Evolutionary conservation across 2,888 invertebrate genomes (phyloP).

Genomic region (Orchestes rusci): DNA sequence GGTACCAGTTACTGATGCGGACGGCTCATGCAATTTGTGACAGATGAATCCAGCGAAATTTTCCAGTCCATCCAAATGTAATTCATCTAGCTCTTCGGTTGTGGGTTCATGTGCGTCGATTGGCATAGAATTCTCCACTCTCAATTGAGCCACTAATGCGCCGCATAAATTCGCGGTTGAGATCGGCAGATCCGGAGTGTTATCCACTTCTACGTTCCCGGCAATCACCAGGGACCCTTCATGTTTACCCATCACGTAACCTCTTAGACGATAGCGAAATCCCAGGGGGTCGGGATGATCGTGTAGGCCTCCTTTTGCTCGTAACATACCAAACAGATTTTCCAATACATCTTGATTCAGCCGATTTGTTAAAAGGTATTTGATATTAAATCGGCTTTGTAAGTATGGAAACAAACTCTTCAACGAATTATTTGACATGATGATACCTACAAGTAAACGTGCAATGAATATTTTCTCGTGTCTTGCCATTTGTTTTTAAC

Average conservation of each 20-base stretch:
- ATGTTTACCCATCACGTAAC: conserved; percentile 26
- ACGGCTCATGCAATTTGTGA: not conserved
- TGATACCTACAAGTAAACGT: conserved; percentile 6
- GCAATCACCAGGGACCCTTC: conserved; percentile 8
- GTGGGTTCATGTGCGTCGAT: too few species aligned
- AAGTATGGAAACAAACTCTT: conserved; percentile 7
- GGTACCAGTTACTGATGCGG: not conserved
- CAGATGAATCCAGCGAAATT: not conserved
- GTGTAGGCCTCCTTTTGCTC: conserved; percentile 23
- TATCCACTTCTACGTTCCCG: conserved; percentile 17
- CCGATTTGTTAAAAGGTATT: conserved; percentile 26
- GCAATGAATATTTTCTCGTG: too few species aligned
- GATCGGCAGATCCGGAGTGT: conserved; percentile 18
- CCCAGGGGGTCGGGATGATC: conserved; percentile 26
- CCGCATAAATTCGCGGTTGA: too few species aligned
- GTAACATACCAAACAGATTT: conserved; percentile 25
- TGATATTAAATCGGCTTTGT: conserved; percentile 14
- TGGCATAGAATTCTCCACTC: too few species aligned
- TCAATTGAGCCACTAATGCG: too few species aligned
- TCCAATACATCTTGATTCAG: conserved; percentile 30
- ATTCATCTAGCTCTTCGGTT: not conserved
- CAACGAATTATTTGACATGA: conserved; percentile 10
- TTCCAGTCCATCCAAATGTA: not conserved
- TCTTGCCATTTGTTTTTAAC: not conserved
- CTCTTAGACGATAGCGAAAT: conserved; percentile 27